Base-by-base conservation (phyloP, 2,797 vertebrate species). In the Delichon dasypus region DNA sequence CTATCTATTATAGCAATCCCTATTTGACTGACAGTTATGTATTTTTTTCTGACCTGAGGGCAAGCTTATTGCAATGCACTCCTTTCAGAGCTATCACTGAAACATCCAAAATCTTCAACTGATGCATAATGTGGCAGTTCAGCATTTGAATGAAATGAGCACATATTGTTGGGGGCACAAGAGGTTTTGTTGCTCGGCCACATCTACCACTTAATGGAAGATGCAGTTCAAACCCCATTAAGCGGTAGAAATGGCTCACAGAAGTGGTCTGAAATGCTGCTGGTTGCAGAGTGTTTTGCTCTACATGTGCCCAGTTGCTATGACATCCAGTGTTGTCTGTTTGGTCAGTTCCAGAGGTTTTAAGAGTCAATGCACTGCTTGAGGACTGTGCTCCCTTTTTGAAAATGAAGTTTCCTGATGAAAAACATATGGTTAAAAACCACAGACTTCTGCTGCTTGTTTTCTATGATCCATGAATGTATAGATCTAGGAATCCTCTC, bases 11-110 rank as follows among this genome's bases (percentile, higher is more conserved):
- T 38, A 74, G 77, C 77, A 86, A 65, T 68, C 19, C 16, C 34
- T 67, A 67, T 73, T 79, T 96, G 89, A 95, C 17, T 86, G 94
- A 80, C 90, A 96, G 64, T 94, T 76, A 85, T 51, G 60, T 65
- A 25, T 82, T 94, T 81, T 82, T 81, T 76, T 51, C 77, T 95
- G 91, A 94, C 91, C 83, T 55, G 29, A 84, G 85, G 93, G 70
- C 89, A 89, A 75, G 92, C 79, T 80, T 91, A 94, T 51, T 92
- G 85, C 85, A 74, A 79, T n/a, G 29, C 2, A 2, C 16, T 88
- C 70, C 50, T 91, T 88, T 88, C 58, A 90, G 71, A 85, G 75
- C 89, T 76, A 57, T 74, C 83, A 12, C 73, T 95, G 73, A 89
- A 89, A 93, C 42, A 40, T 78, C 71, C 71, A 50, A 70, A 93